A percentile compares a stretch with the other conserved stretches of the same genome.
These are phyloP conservation scores for Mercenaria mercenaria DNA, from an alignment of 1,140 invertebrate genomes.

Conservation along the genomic window DNA sequence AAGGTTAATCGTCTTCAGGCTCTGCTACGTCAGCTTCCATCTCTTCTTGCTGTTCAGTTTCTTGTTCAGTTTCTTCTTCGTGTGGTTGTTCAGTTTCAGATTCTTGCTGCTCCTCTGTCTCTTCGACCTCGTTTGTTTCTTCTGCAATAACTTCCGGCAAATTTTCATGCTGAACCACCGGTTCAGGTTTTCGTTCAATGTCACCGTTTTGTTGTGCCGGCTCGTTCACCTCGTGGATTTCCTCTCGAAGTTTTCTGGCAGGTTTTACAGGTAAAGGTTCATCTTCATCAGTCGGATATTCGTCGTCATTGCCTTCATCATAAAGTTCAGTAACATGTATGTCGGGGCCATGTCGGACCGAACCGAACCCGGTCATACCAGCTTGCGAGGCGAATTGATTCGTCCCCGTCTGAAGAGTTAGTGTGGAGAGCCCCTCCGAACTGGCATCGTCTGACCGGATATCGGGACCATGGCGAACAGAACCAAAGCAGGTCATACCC, in stretches of 20 bases:
- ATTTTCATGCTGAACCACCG: background rate
- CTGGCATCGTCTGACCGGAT: conserved; percentile 71
- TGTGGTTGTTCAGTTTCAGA: background rate
- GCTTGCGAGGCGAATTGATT: conserved; percentile 90
- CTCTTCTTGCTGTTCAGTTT: background rate
- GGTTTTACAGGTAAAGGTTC: conserved; percentile 36
- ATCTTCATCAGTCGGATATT: conserved; percentile 60
- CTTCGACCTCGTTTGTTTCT: background rate
- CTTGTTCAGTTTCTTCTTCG: background rate
- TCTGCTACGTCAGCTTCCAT: background rate
- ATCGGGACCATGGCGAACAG: conserved; percentile 48
- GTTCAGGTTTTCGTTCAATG: background rate
- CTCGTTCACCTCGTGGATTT: background rate
- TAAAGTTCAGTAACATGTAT: conserved; percentile 72
- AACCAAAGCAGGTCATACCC: conserved; percentile 54
- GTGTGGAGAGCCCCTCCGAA: conserved; percentile 90
- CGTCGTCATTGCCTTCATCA: conserved; percentile 50
- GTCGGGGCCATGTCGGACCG: conserved; percentile 79
- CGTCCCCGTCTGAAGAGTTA: conserved; percentile 95
- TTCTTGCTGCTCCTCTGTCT: background rate
- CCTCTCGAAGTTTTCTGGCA: conserved; percentile 46
- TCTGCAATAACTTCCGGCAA: conserved; percentile 6
- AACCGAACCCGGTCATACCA: conserved; percentile 79
- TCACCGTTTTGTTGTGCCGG: background rate
- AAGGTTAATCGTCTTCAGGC: background rate